Base-by-base conservation (phyloP, 2,888 invertebrate species). In the Eurois occulta region DNA sequence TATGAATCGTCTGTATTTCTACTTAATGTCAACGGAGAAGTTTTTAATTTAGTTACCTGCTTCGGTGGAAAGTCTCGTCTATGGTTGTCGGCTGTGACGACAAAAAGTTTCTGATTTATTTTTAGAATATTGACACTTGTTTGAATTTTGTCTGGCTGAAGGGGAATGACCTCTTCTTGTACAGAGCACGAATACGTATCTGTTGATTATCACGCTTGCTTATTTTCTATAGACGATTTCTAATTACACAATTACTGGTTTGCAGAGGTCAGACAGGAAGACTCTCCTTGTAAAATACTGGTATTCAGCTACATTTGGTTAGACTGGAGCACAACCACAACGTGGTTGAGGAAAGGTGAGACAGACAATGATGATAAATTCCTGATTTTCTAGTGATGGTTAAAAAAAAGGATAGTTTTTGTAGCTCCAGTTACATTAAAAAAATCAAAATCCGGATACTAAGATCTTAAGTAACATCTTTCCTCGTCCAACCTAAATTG, bases 21-120 rank as follows among this genome's bases (percentile, higher is more conserved):
- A 70, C 35, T 55, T 76, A 68, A 74, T 72, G 68, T 72, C 64
- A 65, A 76, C 71, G 65, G 18, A 48, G 64, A 81, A 81, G 64
- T 85, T 85, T 85, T 81, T 73, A 85, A 87, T 78, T 73, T 68
- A 87, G 72, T 87, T 85, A 81, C 75, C 69, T 70, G 71, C 46
- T 72, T 55, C 68, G 43, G 48, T 52, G 62, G 21, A 64, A 74
- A 75, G 48, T 76, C 68, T 66, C 41, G 21, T 43, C 38, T 13
- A 52, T 72, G 46, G 41, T 60, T 41, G 48, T 38, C 41, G 68
- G 55, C 41, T 81, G 38, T 78, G 78, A 83, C 38, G 32, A 43
- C 21, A 28, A n/a, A 52, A 73, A 70, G 32, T 58, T 60, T 66
- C 10, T 16, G 38, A 60, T 46, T 52, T 67, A 55, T 62, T 84